Evolutionary conservation across 2,888 invertebrate genomes (phyloP).

Genomic region (Morpho achilles): DNA sequence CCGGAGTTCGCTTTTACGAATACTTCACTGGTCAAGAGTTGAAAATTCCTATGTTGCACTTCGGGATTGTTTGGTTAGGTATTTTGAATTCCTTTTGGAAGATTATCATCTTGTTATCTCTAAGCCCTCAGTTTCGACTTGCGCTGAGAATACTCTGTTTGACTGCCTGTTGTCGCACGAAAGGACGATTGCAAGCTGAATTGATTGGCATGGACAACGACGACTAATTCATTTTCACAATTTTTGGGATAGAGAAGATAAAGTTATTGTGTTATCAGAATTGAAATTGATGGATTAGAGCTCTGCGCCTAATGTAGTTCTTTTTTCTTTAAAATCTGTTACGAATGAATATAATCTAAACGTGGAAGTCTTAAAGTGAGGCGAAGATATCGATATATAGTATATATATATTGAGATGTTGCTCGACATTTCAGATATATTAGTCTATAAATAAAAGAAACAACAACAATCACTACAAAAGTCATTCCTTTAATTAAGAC

Average conservation of each 20-base stretch:
- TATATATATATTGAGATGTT: too few species aligned
- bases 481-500: slow-evolving; percentile 27
- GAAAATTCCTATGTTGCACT: slow-evolving; percentile 91
- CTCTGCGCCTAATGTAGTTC: slow-evolving; percentile 4
- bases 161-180: slow-evolving; percentile 92
- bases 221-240: slow-evolving; percentile 74
- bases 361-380: too few species aligned
- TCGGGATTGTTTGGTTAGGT: slow-evolving; percentile 96
- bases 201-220: slow-evolving; percentile 92
- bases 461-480: slow-evolving; percentile 28
- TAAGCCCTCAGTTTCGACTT: slow-evolving; percentile 95
- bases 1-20: slow-evolving; percentile 89
- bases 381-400: too few species aligned
- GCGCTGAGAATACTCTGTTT: slow-evolving; percentile 92
- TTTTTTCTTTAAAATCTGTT: slow-evolving; percentile 1
- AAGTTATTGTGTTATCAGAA: too few species aligned
- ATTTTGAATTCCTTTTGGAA: slow-evolving; percentile 98
- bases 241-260: too few species aligned
- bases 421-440: too few species aligned
- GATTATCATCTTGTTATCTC: slow-evolving; percentile 91
- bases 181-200: slow-evolving; percentile 90
- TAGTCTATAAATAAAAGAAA: slow-evolving; percentile 5
- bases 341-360: background rate
- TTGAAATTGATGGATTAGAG: slow-evolving; percentile 4
- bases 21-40: slow-evolving; percentile 81